Evolutionary conservation across 2,113 vertebrate genomes (phyloP), one percentile per base, ranked within the genome.

Genomic region (Ochotona princeps): DNA sequence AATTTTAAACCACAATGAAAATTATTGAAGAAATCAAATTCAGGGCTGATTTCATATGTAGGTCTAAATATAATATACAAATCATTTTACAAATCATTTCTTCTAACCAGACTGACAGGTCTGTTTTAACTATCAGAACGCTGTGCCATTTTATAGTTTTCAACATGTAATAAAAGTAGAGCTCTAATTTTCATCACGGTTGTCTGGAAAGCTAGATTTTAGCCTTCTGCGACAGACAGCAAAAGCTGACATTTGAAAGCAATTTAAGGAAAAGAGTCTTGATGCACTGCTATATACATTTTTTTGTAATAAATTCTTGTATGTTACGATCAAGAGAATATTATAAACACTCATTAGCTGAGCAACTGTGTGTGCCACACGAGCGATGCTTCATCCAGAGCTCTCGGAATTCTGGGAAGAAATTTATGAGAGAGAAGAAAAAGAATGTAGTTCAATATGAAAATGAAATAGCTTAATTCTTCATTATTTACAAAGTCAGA

Each of bases 301-400:
- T 90, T 79, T 75, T 90, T 75, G 44, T 18, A 92, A 89, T 63
- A 13, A 70, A 76, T 11, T 72, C 87, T 35, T 88, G 78, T 83
- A 67, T 78, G 38, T 79, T 70, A 83, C 21, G n/a, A 57, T 87
- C 75, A 92, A 95, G 94, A 90, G 21, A 83, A 93, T 94, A 92
- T 66, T 18, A 96, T 63, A 76, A 94, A 75, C 2, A 73, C 15
- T 61, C 66, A 82, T 17, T 76, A 28, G 38, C 35, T 63, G 74
- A 87, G 28, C 1, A 90, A 90, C 28, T 74, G 1, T 61, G 0
- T 74, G 61, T 85, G 54, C 73, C 65, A 92, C 25, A 72, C 7
- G 69, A 57, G 35, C 13, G 8, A 66, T 87, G 21, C 61, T 89
- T 92, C 57, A 87, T 84, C 44, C 12, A 69, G 21, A 60, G 7